Base-by-base conservation (phyloP, 2,113 vertebrate genomes). In the Melospiza melodia region DNA sequence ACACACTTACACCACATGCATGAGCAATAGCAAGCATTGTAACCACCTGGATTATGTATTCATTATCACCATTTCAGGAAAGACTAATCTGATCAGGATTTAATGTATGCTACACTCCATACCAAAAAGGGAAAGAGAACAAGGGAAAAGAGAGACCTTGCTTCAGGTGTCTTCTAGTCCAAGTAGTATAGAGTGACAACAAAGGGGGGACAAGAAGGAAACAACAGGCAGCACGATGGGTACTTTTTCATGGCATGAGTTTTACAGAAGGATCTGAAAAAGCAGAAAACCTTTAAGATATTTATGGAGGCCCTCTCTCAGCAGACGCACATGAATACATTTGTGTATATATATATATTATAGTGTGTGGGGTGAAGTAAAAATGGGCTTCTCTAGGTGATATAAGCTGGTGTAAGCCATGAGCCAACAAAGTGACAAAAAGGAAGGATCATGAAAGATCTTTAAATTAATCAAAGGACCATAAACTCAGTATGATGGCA, bases 221-320 rank as follows among this genome's bases (percentile, higher is more conserved):
- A 28, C 5, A 74, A 67, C 0, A 55, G 61, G 71, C 20, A 72
- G 30, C 18, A 72, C 0, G 11, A 52, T 0, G 17, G 55, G 11
- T 54, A 61, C 27, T 66, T 78, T 44, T 59, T n/a, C 51, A 11
- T 44, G 33, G 21, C 35, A 20, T 6, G 17, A 57, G 20, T 65
- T 85, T 90, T 86, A 90, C 37, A 86, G 73, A 69, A 76, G 6
- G 44, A 76, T 76, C 41, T 80, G 75, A 63, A 90, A 71, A 83
- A 75, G 69, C 35, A 63, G 44, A 57, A 76, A 30, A 62, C 12
- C 54, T 78, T 84, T 51, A 55, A 63, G 19, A 14, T 63, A 75
- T 44, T 84, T 59, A 54, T 27, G 11, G 41, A 77, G 49, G 81
- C 18, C 0, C 3, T 43, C 15, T 63, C 24, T 3, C 8, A 72